Percentiles rank a stretch among this genome's conserved stretches.
These are phyloP conservation scores for Gallinago nigripennis DNA, from an alignment of 2,797 vertebrate genomes.

Conservation along the genomic window DNA sequence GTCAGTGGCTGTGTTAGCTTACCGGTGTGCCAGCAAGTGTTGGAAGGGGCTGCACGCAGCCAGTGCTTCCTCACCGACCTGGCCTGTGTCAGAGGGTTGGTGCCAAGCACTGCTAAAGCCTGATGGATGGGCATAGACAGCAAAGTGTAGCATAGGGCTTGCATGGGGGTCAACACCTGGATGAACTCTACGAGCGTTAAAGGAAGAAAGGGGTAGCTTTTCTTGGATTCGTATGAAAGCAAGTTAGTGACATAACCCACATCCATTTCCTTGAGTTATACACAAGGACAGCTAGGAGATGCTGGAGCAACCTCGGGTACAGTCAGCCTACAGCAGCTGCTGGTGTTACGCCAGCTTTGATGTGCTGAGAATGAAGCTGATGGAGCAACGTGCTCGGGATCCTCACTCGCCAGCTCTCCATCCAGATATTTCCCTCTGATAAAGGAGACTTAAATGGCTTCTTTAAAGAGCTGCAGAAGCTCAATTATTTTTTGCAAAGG, in stretches of 20 bases:
- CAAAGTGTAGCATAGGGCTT: not conserved
- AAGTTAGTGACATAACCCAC: not conserved
- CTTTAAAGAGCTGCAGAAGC: not conserved
- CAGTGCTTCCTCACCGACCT: not conserved
- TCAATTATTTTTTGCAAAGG: not conserved
- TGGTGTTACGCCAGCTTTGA: not conserved
- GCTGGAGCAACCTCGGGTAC: not conserved
- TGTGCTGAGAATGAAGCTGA: not conserved
- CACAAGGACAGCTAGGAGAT: not conserved
- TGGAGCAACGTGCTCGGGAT: not conserved
- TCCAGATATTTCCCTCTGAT: not conserved
- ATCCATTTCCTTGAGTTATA: not conserved
- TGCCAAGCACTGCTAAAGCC: not conserved
- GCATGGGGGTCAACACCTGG: not conserved
- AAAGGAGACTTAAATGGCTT: not conserved
- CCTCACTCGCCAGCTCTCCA: not conserved
- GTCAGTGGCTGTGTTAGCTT: not conserved
- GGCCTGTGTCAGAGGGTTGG: accelerated
- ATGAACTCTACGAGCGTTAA: not conserved
- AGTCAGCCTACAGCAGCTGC: not conserved
- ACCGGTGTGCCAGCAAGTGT: not conserved
- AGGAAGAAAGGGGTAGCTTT: not conserved
- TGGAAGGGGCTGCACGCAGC: accelerated
- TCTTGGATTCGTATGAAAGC: not conserved
- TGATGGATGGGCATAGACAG: not conserved